Conservation (phyloP, 92 coral and sea anemone genomes). For the Hydrozoanthus gracilis region DNA sequence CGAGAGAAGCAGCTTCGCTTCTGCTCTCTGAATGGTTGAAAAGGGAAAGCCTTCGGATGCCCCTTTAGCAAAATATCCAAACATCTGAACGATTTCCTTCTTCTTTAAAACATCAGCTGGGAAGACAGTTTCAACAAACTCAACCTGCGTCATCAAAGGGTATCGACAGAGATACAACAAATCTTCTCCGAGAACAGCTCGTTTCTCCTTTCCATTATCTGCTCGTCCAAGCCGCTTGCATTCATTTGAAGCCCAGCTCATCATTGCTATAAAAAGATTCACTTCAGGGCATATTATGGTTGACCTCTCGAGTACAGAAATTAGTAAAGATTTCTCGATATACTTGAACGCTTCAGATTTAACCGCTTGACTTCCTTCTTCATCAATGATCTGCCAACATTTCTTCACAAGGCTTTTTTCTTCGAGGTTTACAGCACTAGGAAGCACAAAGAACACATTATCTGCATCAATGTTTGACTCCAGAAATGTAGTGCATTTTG, state of each 20-base stretch:
- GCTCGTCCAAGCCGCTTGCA: neutral
- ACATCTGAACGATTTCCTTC: neutral
- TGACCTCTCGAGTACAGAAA: too few species aligned
- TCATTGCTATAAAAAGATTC: too few species aligned
- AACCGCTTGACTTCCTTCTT: neutral
- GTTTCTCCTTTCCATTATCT: conserved; percentile 22
- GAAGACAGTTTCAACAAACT: neutral
- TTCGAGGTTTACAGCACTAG: neutral
- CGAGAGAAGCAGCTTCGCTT: neutral
- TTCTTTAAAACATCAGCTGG: neutral
- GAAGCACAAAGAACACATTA: too few species aligned
- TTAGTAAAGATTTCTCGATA: neutral
- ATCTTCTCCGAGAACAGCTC: neutral
- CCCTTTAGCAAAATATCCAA: neutral
- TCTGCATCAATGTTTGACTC: too few species aligned
- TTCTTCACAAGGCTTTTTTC: too few species aligned
- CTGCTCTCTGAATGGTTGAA: neutral
- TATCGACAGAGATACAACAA: conserved; percentile 9
- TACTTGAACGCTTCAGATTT: neutral
- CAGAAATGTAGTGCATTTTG: neutral
- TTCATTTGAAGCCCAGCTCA: too few species aligned
- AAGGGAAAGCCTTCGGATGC: neutral
- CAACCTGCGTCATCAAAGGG: neutral
- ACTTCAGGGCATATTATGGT: too few species aligned
- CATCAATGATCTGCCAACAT: neutral